Evolutionary conservation across 2,888 invertebrate genomes (phyloP).

Genomic region (Tipula vernalis): DNA sequence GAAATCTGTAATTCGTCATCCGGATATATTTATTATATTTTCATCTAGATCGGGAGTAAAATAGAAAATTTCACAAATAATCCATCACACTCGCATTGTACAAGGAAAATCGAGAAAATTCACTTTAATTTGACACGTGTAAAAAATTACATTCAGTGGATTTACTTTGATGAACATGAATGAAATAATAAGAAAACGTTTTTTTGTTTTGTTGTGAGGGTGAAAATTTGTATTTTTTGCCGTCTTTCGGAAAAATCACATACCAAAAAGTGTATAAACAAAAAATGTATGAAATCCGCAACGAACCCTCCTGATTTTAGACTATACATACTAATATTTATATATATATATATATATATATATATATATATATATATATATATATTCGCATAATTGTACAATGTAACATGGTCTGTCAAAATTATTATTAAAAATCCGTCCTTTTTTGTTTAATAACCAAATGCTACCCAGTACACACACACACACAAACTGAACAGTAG

Average conservation of each 20-base stretch:
- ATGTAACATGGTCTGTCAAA: background rate
- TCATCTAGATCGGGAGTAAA: background rate
- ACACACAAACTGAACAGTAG: background rate
- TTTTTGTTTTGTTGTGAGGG: background rate
- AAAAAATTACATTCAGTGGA: conserved; percentile 4
- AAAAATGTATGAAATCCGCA: background rate
- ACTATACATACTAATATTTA: background rate
- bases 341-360: background rate
- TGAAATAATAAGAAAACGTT: background rate
- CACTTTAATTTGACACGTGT: background rate
- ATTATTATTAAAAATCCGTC: background rate
- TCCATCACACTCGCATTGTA: background rate
- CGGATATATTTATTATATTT: background rate
- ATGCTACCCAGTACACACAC: background rate
- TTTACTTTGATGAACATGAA: background rate
- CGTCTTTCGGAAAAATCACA: background rate
- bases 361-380: background rate
- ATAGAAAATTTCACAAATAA: background rate
- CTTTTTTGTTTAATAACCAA: background rate
- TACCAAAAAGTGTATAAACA: background rate
- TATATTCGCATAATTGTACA: background rate
- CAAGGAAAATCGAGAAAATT: background rate
- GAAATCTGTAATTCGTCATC: background rate
- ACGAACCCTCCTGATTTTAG: background rate
- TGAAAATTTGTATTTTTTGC: background rate